phyloP scores from a whole-genome alignment of 2,113 vertebrate genomes.

The Ptyas mucosa region DNA sequence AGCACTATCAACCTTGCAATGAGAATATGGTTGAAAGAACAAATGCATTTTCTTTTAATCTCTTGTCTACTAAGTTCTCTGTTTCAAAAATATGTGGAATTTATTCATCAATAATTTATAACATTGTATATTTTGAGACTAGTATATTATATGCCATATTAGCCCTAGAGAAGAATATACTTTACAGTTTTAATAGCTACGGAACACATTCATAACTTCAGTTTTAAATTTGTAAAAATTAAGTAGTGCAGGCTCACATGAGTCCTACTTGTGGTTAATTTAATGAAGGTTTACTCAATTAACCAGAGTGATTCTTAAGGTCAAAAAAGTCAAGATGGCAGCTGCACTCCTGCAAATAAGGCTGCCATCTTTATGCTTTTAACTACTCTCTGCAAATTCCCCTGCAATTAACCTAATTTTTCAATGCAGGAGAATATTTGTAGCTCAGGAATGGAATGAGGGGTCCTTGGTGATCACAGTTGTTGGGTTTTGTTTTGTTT shows the following conservation, averaged over 20 bases:
- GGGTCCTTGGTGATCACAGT: not conserved
- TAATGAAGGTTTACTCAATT: not conserved
- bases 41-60: slow-evolving; percentile 27
- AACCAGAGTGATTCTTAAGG: not conserved
- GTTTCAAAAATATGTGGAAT: not conserved
- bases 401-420: not conserved
- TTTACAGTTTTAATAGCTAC: not conserved
- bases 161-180: not conserved
- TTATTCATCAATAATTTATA: not conserved
- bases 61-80: not conserved
- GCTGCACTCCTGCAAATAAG: not conserved
- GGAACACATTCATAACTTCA: not conserved
- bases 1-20: slow-evolving; percentile 38
- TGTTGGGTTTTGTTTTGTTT: not conserved
- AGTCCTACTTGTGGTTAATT: not conserved
- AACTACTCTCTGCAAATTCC: not conserved
- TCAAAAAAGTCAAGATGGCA: not conserved
- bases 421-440: not conserved
- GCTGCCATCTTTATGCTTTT: not conserved
- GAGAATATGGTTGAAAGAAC: slow-evolving; percentile 36
- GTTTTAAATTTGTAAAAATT: not conserved
- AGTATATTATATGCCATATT: not conserved
- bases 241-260: not conserved
- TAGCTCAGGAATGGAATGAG: too few species aligned
- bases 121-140: not conserved